Evolutionary conservation across 2,113 vertebrate genomes (phyloP).

Genomic region (Vombatus ursinus): DNA sequence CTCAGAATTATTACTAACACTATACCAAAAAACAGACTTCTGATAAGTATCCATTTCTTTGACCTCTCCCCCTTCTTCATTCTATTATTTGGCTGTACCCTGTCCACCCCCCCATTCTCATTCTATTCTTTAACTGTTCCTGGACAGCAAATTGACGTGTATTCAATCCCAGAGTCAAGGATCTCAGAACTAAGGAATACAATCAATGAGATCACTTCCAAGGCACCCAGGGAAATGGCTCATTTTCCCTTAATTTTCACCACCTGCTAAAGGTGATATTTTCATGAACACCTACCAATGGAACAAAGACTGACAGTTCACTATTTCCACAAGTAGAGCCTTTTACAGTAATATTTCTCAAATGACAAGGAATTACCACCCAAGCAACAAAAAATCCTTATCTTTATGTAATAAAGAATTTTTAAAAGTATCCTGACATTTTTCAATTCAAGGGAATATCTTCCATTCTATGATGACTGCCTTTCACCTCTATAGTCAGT

Average conservation of each 20-base stretch:
- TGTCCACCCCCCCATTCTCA: background rate
- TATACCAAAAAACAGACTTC: slow-evolving; percentile 36
- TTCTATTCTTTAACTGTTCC: slow-evolving; percentile 53
- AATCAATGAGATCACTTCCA: slow-evolving; percentile 59
- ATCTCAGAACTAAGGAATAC: slow-evolving; percentile 35
- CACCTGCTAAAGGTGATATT: slow-evolving; percentile 57
- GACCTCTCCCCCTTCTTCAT: background rate
- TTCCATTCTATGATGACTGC: slow-evolving; percentile 54
- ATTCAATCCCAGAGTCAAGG: slow-evolving; percentile 65
- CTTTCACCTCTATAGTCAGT: slow-evolving; percentile 68
- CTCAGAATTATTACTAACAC: slow-evolving; percentile 4
- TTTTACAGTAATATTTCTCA: slow-evolving; percentile 67
- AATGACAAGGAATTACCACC: slow-evolving; percentile 65
- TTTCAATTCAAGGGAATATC: slow-evolving; percentile 51
- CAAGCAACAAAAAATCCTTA: slow-evolving; percentile 46
- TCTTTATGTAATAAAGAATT: slow-evolving; percentile 58
- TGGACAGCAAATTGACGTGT: slow-evolving; percentile 51
- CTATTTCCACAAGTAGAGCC: slow-evolving; percentile 60
- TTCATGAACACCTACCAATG: slow-evolving; percentile 57
- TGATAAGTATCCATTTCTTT: slow-evolving; percentile 50
- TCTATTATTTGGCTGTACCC: slow-evolving; percentile 48
- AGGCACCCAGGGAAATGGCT: slow-evolving; percentile 63
- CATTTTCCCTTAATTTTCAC: slow-evolving; percentile 68
- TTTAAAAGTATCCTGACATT: slow-evolving; percentile 56
- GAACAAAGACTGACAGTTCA: slow-evolving; percentile 47